Conservation (phyloP, 1,140 invertebrate species). For the Triops cancriformis region DNA sequence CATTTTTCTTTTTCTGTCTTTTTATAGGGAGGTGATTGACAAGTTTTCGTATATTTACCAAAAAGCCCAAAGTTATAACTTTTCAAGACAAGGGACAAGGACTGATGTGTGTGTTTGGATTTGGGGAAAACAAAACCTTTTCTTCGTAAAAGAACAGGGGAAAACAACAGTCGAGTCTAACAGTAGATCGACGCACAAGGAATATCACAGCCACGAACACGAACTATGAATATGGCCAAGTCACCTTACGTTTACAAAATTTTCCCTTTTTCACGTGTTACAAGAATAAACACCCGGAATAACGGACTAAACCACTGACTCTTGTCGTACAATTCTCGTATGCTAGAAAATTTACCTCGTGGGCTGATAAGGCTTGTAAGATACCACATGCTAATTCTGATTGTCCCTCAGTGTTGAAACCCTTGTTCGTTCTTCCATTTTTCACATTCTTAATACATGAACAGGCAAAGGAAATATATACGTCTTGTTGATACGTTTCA, state of each 20-base stretch:
- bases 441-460: neutral
- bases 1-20: neutral
- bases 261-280: neutral
- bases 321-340: neutral
- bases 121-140: neutral
- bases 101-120: slow-evolving; percentile 1
- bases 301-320: neutral
- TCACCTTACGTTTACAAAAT: neutral
- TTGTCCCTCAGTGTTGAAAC: neutral
- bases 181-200: neutral
- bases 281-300: neutral
- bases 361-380: neutral
- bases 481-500: neutral
- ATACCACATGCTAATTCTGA: neutral
- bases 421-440: neutral
- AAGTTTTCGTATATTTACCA: neutral
- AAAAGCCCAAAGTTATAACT: slow-evolving; percentile 2
- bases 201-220: slow-evolving; percentile 6
- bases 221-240: neutral
- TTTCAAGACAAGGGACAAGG: slow-evolving; percentile 13
- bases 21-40: neutral
- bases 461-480: neutral
- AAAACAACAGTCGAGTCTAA: neutral
- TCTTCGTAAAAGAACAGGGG: neutral
- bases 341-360: neutral